phyloP scores from a whole-genome alignment of 1,140 invertebrate species.

The Dendroctonus valens region DNA sequence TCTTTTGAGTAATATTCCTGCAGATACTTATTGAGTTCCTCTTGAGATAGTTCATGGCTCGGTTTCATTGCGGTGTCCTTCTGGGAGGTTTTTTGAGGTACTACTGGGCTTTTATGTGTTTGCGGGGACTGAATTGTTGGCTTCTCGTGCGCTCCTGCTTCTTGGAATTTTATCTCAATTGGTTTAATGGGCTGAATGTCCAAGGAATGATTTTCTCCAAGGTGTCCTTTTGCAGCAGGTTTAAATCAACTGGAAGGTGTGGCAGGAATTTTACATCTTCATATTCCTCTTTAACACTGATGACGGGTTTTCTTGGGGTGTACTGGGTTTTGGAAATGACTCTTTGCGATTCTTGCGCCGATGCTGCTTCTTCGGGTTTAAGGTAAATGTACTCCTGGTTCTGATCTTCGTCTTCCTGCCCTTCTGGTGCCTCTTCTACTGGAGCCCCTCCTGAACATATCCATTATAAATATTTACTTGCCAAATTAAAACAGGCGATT shows the following conservation, averaged over 20 bases:
- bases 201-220: constrained; percentile 36
- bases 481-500: not conserved
- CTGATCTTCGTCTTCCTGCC: constrained; percentile 7
- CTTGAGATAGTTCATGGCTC: constrained; percentile 32
- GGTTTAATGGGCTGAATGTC: constrained; percentile 40
- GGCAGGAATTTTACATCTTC: constrained; percentile 26
- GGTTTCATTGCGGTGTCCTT: constrained; percentile 28
- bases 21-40: constrained; percentile 37
- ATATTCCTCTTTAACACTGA: constrained; percentile 30
- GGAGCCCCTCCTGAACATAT: not conserved
- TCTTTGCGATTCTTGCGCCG: constrained; percentile 29
- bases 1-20: constrained; percentile 32
- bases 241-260: constrained; percentile 40
- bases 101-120: not conserved
- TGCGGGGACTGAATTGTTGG: not conserved
- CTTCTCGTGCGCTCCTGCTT: constrained; percentile 14
- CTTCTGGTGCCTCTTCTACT: not conserved
- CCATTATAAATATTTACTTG: no score
- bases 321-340: constrained; percentile 13
- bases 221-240: constrained; percentile 29
- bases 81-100: constrained; percentile 7
- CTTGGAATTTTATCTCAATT: constrained; percentile 38
- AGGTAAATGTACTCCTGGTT: constrained; percentile 24
- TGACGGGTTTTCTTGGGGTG: constrained; percentile 14
- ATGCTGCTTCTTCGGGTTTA: constrained; percentile 26